These are phyloP conservation scores for Hylyphantes graminicola DNA, from an alignment of 1,140 invertebrate species.

Conservation along the genomic window DNA sequence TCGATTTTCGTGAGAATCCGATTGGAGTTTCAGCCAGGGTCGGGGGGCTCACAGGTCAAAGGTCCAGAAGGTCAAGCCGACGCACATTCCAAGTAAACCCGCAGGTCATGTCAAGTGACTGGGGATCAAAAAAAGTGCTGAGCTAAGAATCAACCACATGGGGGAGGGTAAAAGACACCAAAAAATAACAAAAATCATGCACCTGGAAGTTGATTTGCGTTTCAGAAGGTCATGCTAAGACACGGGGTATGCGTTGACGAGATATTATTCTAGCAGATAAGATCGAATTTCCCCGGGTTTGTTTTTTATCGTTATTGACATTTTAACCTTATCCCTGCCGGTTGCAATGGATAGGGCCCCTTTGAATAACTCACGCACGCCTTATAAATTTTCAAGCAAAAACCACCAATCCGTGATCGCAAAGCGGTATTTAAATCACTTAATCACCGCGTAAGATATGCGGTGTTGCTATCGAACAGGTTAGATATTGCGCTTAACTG, in stretches of 20 bases:
- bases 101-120: slow-evolving; percentile 56
- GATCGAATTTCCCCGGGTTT: slow-evolving; percentile 50
- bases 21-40: slow-evolving; percentile 51
- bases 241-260: slow-evolving; percentile 57
- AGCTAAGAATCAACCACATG: slow-evolving; percentile 26
- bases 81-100: slow-evolving; percentile 57
- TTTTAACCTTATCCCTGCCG: slow-evolving; percentile 46
- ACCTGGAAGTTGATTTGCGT: slow-evolving; percentile 31
- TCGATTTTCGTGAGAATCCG: slow-evolving; percentile 57
- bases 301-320: slow-evolving; percentile 48
- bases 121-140: slow-evolving; percentile 45
- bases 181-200: slow-evolving; percentile 15
- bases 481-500: neutral
- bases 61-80: slow-evolving; percentile 49
- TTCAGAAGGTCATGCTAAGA: slow-evolving; percentile 47
- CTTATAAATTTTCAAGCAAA: slow-evolving; percentile 35
- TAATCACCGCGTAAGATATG: slow-evolving; percentile 33
- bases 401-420: slow-evolving; percentile 15
- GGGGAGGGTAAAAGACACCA: slow-evolving; percentile 12
- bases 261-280: slow-evolving; percentile 59
- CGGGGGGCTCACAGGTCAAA: slow-evolving; percentile 10
- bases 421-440: slow-evolving; percentile 45
- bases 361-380: slow-evolving; percentile 8
- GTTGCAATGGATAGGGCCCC: slow-evolving; percentile 16
- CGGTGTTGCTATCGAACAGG: neutral